Evolutionary conservation across 1,140 invertebrate genomes (phyloP), one percentile per base, ranked within the genome.

Genomic region (Papilio polyxenes): DNA sequence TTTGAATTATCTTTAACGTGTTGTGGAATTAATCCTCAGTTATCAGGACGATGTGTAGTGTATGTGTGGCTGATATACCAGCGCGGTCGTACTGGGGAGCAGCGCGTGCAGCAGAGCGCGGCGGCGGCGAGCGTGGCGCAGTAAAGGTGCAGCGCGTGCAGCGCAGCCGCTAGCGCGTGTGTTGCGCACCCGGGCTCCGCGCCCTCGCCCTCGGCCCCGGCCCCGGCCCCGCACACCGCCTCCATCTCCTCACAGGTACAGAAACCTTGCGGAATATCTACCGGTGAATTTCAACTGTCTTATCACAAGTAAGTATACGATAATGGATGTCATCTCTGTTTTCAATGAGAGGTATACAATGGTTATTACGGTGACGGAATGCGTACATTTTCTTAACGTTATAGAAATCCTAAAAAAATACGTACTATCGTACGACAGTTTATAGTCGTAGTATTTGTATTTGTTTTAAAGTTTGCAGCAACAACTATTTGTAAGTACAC

Each of bases 81-180:
- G 80, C 78, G 80, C 37, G 80, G 82, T 51, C 81, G 86, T 77
- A 75, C 69, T 10, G 89, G 84, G 0, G 87, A 85, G 79, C 90
- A 93, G 86, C 56, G 56, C 17, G 56, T 59, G 56, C 92, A 93
- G 81, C 89, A 92, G 44, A 93, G 89, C 81, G 93, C 89, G 5
- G 90, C 92, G 4, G 91, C 88, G 40, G 89, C 85, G 80, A 93
- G 88, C 75, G 88, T 83, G 17, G 91, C 89, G 85, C 92, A 93
- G 88, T 94, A 94, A 3, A 94, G 86, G 83, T 92, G 92, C 75
- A 94, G 81, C 37, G 88, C 87, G 82, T 93, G 93, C 79, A 94
- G 85, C 59, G 90, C 89, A 0, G 90, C 91, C n/a, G 88, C 82
- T 74, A 93, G 87, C 53, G 87, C 92, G 82, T 89, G 87, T 76